These are phyloP conservation scores for Melanotaenia boesemani DNA, from an alignment of 2,797 vertebrate species.

Conservation along the genomic window DNA sequence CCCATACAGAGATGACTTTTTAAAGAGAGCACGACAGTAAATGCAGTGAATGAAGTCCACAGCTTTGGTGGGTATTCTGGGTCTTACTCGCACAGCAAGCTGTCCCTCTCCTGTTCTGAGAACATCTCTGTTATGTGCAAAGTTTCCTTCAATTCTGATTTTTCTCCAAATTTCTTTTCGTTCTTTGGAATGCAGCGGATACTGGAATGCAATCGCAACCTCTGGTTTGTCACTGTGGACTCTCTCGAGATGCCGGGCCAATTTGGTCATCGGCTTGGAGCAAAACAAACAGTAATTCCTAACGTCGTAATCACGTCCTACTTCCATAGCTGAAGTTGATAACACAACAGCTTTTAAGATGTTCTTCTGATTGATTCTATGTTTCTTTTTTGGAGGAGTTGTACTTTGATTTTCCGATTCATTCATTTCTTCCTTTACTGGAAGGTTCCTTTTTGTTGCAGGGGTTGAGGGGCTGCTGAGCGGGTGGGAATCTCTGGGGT, in stretches of 20 bases:
- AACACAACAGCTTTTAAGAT: slow-evolving; percentile 20
- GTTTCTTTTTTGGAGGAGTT: background rate
- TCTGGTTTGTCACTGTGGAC: slow-evolving; percentile 63
- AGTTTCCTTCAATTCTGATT: slow-evolving; percentile 72
- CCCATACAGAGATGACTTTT: background rate
- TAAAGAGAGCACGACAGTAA: slow-evolving; percentile 58
- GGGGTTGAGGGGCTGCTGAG: background rate
- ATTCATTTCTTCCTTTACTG: background rate
- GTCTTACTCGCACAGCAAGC: slow-evolving; percentile 45
- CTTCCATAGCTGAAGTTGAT: slow-evolving; percentile 6
- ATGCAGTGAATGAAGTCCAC: slow-evolving; percentile 68
- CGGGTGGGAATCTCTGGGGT: slow-evolving; percentile 23
- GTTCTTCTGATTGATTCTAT: background rate
- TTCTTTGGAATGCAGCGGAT: slow-evolving; percentile 57
- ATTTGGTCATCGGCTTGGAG: slow-evolving; percentile 34
- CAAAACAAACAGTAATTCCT: slow-evolving; percentile 73
- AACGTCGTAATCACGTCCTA: background rate
- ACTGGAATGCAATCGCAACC: slow-evolving; percentile 63
- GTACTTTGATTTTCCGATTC: background rate
- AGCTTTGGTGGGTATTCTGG: slow-evolving; percentile 1
- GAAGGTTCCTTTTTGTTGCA: accelerated
- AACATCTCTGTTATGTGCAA: slow-evolving; percentile 67
- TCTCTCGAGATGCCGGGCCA: slow-evolving; percentile 57
- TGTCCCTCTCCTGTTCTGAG: slow-evolving; percentile 59
- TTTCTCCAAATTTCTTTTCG: slow-evolving; percentile 60